Base-by-base conservation (phyloP, 2,888 invertebrate genomes). In the Falcaria lacertinaria region DNA sequence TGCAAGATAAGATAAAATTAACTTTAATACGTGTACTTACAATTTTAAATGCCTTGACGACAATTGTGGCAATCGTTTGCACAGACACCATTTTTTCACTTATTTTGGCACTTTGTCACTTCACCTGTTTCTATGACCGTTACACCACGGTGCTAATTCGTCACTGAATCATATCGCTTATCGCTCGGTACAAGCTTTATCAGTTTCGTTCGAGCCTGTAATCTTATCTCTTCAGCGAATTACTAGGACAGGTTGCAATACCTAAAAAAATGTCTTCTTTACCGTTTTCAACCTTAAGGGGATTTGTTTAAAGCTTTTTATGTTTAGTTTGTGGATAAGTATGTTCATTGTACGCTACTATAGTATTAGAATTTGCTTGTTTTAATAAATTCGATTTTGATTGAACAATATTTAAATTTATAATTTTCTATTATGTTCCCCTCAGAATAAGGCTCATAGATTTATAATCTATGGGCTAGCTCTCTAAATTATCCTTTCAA, bases 31-130 rank as follows among this genome's bases (percentile, higher is more conserved):
- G 1, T 3, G 3, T 11, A 90, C 94, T 93, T 89, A 96, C 96
- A 91, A 96, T 83, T 90, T 96, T 96, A 45, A 96, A 88, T 46
- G 93, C 85, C 90, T 96, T 96, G 67, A 96, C 91, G 77, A 95
- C 93, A 48, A 96, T 93, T 44, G 95, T 93, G 52, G 93, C 96
- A 60, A 96, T 94, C 36, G 94, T 95, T 76, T 94, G 94, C 47
- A 95, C 91, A 52, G 94, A 94, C 75, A 94, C 94, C 95, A 95
- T 95, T 87, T 88, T n/a, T 28, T 93, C 76, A 79, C 80, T 60
- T 52, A 48, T 49, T 52, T 40, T 43, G 34, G 48, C 53, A 58
- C 52, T 55, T 53, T 47, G 39, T 53, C 61, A 67, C 59, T 51
- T 47, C 50, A 54, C 62, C 59, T 75, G 79, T 81, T 75, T 80